phyloP scores from a whole-genome alignment of 2,888 invertebrate species.

The Tenthredo scrophulariae region DNA sequence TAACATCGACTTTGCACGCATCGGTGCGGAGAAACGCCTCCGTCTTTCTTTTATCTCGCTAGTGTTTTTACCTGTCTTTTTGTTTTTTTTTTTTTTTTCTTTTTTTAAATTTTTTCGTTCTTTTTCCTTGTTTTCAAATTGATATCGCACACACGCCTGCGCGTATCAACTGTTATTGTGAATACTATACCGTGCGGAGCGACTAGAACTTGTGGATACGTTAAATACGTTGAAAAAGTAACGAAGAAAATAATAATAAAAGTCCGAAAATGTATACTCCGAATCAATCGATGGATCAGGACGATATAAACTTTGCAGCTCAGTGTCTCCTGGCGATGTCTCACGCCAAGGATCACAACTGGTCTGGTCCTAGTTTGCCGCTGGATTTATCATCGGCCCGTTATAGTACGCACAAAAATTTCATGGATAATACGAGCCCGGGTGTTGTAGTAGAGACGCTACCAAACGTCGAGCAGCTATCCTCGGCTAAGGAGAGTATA shows the following conservation, averaged over 20 bases:
- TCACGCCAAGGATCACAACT: slow-evolving; percentile 77
- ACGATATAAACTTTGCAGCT: slow-evolving; percentile 48
- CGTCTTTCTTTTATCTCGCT: background rate
- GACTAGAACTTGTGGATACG: no score
- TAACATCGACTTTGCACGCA: no score
- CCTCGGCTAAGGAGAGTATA: background rate
- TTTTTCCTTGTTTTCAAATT: no score
- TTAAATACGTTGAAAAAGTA: background rate
- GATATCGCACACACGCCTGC: no score
- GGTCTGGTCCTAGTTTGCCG: slow-evolving; percentile 67
- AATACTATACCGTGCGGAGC: no score
- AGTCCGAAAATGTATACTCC: background rate
- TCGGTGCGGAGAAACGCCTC: no score
- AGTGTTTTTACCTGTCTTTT: no score
- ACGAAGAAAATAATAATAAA: no score
- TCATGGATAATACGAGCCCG: slow-evolving; percentile 55
- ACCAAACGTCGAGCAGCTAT: slow-evolving; percentile 61
- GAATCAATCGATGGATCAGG: slow-evolving; percentile 28
- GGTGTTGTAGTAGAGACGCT: slow-evolving; percentile 74
- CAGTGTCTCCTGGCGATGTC: slow-evolving; percentile 80
- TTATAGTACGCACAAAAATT: slow-evolving; percentile 58
- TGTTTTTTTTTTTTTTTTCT: no score
- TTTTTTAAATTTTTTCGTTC: no score
- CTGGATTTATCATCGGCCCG: slow-evolving; percentile 74
- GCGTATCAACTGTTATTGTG: no score